Percentiles rank a stretch among this genome's conserved stretches.
Conservation (phyloP, 2,113 vertebrate species). For the Spea multiplicata region DNA sequence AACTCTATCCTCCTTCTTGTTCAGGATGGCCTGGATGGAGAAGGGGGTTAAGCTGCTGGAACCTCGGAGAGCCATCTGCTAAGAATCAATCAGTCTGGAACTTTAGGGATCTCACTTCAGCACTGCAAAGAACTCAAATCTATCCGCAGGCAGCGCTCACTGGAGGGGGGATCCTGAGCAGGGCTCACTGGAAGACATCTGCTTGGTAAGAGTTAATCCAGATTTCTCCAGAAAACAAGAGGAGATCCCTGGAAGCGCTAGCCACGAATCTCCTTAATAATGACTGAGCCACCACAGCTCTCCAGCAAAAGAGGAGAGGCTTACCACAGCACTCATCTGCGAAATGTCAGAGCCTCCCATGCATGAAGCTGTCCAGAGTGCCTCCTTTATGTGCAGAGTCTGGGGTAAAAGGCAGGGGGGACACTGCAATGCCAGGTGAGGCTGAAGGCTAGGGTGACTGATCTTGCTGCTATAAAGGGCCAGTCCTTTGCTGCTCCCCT, state of each 20-base stretch:
- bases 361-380: background rate
- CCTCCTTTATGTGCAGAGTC: background rate
- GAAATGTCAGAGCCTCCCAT: slow-evolving; percentile 44
- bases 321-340: slow-evolving; percentile 35
- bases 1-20: slow-evolving; percentile 79
- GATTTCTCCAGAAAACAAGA: background rate
- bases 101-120: background rate
- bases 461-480: too few species aligned
- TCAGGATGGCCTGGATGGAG: slow-evolving; percentile 91
- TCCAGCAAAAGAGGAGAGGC: background rate
- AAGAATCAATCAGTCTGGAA: background rate
- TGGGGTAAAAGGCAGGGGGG: too few species aligned
- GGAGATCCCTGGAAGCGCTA: background rate
- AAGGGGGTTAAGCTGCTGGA: slow-evolving; percentile 82
- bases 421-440: too few species aligned
- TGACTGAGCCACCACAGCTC: background rate
- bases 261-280: background rate
- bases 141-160: slow-evolving; percentile 22
- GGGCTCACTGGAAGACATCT: background rate
- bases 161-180: slow-evolving; percentile 4
- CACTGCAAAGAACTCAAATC: slow-evolving; percentile 18
- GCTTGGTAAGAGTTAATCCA: background rate
- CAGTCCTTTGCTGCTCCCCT: slow-evolving; percentile 1
- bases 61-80: slow-evolving; percentile 76
- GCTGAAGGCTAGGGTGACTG: too few species aligned